These are phyloP conservation scores for Lethrus apterus DNA, from an alignment of 1,140 invertebrate species.

Conservation along the genomic window DNA sequence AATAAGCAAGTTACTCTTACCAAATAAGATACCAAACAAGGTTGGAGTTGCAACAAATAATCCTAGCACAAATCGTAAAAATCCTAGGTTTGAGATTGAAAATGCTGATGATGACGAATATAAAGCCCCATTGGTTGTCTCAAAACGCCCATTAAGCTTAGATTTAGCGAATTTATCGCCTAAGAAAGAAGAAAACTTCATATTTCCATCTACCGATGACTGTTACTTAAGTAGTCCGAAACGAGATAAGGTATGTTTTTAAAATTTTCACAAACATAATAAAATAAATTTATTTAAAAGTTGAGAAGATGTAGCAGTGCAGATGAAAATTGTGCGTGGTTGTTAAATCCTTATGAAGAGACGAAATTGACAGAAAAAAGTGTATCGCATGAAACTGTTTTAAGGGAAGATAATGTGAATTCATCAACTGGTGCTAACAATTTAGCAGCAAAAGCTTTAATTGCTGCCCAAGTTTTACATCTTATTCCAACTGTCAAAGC, in stretches of 20 bases:
- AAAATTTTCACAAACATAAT: too few species aligned
- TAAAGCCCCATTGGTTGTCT: slow-evolving; percentile 5
- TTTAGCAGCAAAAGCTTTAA: slow-evolving; percentile 61
- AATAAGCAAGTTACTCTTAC: slow-evolving; percentile 33
- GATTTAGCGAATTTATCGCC: slow-evolving; percentile 22
- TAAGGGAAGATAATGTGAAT: slow-evolving; percentile 28
- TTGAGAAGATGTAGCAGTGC: slow-evolving; percentile 32
- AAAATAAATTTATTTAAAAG: slow-evolving; percentile 3
- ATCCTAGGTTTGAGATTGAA: neutral
- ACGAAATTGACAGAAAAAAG: slow-evolving; percentile 31
- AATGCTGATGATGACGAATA: neutral
- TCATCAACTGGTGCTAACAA: slow-evolving; percentile 55
- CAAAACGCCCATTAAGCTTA: slow-evolving; percentile 36
- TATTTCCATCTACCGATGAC: neutral
- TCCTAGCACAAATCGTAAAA: slow-evolving; percentile 25
- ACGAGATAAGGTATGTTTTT: slow-evolving; percentile 1
- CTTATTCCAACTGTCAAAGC: slow-evolving; percentile 72
- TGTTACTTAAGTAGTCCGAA: slow-evolving; percentile 4
- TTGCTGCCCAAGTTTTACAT: slow-evolving; percentile 69
- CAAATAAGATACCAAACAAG: slow-evolving; percentile 36
- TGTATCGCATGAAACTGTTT: slow-evolving; percentile 36
- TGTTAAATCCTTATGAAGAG: slow-evolving; percentile 19
- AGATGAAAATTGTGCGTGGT: slow-evolving; percentile 30
- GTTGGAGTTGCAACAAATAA: slow-evolving; percentile 34
- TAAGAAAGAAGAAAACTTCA: slow-evolving; percentile 12